phyloP scores from a whole-genome alignment of 2,888 invertebrate genomes.

The Latheticus oryzae region DNA sequence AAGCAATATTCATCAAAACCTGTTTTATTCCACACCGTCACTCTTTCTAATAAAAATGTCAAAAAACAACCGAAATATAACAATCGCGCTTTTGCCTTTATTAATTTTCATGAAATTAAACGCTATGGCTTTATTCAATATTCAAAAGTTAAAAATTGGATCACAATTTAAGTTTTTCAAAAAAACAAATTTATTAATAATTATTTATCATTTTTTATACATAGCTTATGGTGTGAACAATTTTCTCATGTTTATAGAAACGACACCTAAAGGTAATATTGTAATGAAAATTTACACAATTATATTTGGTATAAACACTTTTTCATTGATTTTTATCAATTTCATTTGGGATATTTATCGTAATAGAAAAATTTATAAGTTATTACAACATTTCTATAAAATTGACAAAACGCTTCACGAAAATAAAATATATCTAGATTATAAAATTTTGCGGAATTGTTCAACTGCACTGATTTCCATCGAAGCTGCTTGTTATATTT shows the following conservation, averaged over 20 bases:
- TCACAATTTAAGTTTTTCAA: background rate
- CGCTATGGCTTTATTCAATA: background rate
- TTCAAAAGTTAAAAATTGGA: background rate
- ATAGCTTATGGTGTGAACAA: background rate
- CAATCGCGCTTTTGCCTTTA: background rate
- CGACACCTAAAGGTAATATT: background rate
- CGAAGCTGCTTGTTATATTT: slow-evolving; percentile 6
- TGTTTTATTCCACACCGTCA: background rate
- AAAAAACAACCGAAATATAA: slow-evolving; percentile 9
- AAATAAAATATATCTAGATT: slow-evolving; percentile 1
- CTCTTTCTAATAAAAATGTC: background rate
- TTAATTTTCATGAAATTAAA: slow-evolving; percentile 3
- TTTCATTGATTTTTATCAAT: background rate
- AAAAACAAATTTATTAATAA: slow-evolving; percentile 1
- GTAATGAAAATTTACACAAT: background rate
- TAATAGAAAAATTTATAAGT: background rate
- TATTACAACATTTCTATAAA: background rate
- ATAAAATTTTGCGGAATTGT: slow-evolving; percentile 5
- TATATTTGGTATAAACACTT: background rate
- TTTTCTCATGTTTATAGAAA: slow-evolving; percentile 2
- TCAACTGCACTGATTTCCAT: background rate
- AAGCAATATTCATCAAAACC: background rate
- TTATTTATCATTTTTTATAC: slow-evolving; percentile 1
- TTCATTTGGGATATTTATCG: slow-evolving; percentile 1
- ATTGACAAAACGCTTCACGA: background rate